phyloP scores from a whole-genome alignment of 35 echinoderm and acorn worm species.

The Apostichopus parvimensis region DNA sequence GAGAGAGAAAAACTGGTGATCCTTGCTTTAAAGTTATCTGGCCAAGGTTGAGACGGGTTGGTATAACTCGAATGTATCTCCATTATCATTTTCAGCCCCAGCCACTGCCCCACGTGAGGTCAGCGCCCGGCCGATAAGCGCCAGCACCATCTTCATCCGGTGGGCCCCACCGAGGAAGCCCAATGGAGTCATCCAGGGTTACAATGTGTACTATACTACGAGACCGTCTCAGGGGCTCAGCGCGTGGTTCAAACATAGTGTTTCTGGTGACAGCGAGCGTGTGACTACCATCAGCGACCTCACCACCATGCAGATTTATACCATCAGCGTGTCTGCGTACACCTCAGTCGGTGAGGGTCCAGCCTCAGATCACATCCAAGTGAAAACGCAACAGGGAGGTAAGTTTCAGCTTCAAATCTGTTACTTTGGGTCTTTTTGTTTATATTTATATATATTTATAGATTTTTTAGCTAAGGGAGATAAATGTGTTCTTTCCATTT shows the following conservation, averaged over 20 bases:
- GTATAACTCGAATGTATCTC: no score
- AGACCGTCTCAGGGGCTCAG: slow-evolving; percentile 63
- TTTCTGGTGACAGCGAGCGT: slow-evolving; percentile 14
- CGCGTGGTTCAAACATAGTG: slow-evolving; percentile 72
- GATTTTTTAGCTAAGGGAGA: no score
- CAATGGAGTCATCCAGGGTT: slow-evolving; percentile 83
- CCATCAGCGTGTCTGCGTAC: slow-evolving; percentile 80
- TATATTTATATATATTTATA: no score
- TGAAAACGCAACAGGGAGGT: slow-evolving; percentile 96
- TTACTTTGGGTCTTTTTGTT: no score
- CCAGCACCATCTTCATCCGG: slow-evolving; percentile 90
- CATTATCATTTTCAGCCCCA: slow-evolving; percentile 59
- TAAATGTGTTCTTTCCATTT: no score
- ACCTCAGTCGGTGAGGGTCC: slow-evolving; percentile 87
- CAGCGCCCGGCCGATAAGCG: slow-evolving; percentile 78
- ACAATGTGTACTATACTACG: slow-evolving; percentile 89
- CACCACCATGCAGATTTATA: slow-evolving; percentile 83
- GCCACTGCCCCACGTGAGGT: slow-evolving; percentile 74
- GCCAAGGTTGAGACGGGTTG: no score
- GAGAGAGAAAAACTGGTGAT: no score
- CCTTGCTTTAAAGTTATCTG: no score
- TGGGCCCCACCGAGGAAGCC: slow-evolving; percentile 78
- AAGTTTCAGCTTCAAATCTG: no score
- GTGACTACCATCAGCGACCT: slow-evolving; percentile 87
- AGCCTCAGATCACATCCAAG: slow-evolving; percentile 69